These are phyloP conservation scores for Puma concolor DNA, from an alignment of 2,113 vertebrate species.

Conservation along the genomic window DNA sequence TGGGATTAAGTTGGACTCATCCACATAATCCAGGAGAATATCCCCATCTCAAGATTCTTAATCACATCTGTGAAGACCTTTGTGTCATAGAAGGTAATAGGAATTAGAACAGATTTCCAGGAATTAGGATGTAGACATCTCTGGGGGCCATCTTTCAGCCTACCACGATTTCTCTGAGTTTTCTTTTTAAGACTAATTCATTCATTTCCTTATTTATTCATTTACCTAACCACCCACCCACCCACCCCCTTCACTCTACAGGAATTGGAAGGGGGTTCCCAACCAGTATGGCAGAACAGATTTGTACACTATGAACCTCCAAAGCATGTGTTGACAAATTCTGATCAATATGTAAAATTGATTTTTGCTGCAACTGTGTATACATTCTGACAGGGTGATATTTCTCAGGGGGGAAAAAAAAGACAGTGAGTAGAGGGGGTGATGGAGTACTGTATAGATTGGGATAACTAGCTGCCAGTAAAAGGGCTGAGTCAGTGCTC, in stretches of 20 bases:
- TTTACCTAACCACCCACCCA: not conserved
- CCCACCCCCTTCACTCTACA: not conserved
- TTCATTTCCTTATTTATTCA: not conserved
- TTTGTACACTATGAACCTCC: not conserved
- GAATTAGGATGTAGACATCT: not conserved
- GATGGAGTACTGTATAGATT: not conserved
- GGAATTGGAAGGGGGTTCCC: not conserved
- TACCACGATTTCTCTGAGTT: not conserved
- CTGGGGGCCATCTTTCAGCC: not conserved
- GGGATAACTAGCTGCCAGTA: slow-evolving; percentile 21
- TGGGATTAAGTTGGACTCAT: accelerated
- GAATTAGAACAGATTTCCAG: not conserved
- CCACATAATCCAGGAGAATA: not conserved
- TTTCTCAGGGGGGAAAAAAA: not conserved
- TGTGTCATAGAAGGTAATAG: not conserved
- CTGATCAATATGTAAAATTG: slow-evolving; percentile 44
- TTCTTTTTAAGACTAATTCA: not conserved
- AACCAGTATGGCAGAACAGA: not conserved
- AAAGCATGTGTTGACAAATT: not conserved
- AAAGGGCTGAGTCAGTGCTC: not conserved
- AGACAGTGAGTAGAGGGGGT: not conserved
- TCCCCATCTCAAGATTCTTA: not conserved
- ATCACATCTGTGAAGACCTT: not conserved
- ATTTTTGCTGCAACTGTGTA: slow-evolving; percentile 54
- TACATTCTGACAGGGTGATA: slow-evolving; percentile 32